These are phyloP conservation scores for Netelia melanura DNA, from an alignment of 2,888 invertebrate species.

Conservation along the genomic window DNA sequence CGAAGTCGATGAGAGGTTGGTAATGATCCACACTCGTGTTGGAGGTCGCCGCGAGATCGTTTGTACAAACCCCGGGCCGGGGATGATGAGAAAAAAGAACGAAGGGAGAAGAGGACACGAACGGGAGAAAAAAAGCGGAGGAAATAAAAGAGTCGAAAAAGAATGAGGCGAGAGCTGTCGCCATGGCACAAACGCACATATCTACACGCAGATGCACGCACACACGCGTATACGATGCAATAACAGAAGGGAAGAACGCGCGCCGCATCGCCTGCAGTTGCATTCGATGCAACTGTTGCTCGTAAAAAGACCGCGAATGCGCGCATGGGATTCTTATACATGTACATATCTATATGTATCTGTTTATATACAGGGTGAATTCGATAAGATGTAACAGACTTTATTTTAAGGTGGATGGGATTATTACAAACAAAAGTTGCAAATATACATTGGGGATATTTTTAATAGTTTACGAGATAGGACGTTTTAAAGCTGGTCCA, in stretches of 20 bases:
- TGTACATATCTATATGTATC: too few relatives aligned
- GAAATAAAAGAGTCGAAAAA: conserved; percentile 27
- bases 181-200: conserved; percentile 4
- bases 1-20: conserved; percentile 51
- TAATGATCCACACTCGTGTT: conserved; percentile 46
- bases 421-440: too few relatives aligned
- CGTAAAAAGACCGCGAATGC: conserved; percentile 55
- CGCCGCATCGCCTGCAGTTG: conserved; percentile 36
- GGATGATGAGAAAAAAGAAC: conserved; percentile 22
- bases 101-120: not conserved
- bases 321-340: conserved; percentile 21
- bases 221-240: not conserved
- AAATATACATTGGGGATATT: too few relatives aligned
- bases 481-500: too few relatives aligned
- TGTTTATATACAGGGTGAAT: not conserved
- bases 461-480: too few relatives aligned
- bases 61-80: conserved; percentile 26
- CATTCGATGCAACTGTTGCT: conserved; percentile 62
- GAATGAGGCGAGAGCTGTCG: conserved; percentile 45
- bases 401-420: too few relatives aligned
- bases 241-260: conserved; percentile 12
- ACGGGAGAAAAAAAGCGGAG: conserved; percentile 15
- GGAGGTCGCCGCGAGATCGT: conserved; percentile 26
- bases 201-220: conserved; percentile 2
- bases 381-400: too few relatives aligned